Conservation (phyloP, 2,888 invertebrate species). For the Congeria kusceri region DNA sequence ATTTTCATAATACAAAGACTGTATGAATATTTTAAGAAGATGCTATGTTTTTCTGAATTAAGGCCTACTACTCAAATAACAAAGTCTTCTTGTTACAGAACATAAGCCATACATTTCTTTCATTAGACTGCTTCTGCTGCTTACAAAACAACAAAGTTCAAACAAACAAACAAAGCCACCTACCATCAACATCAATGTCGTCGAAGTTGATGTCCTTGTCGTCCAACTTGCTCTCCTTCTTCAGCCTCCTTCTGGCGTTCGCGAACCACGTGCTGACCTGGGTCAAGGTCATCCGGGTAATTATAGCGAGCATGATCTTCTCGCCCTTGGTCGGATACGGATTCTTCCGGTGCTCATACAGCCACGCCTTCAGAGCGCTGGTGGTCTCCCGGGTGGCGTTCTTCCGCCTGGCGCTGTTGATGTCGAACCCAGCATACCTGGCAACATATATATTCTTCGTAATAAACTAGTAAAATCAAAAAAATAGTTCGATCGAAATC, state of each 20-base stretch:
- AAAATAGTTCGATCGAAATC: no score
- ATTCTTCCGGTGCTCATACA: constrained; percentile 98
- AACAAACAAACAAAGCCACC: background rate
- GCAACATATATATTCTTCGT: no score
- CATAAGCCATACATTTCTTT: no score
- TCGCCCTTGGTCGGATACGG: constrained; percentile 98
- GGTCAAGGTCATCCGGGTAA: constrained; percentile 97
- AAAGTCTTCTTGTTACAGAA: no score
- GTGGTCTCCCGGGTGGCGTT: constrained; percentile 99
- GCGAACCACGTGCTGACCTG: constrained; percentile 98
- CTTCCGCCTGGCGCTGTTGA: constrained; percentile 94
- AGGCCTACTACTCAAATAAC: no score
- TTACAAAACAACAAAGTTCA: no score
- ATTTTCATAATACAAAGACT: no score
- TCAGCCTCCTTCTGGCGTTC: constrained; percentile 95
- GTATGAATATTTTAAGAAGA: no score
- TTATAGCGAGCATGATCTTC: constrained; percentile 97
- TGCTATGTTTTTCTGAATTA: no score
- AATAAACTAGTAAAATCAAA: no score
- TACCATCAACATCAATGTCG: constrained; percentile 61
- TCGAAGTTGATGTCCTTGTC: constrained; percentile 48
- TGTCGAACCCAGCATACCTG: constrained; percentile 87
- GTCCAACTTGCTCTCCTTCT: constrained; percentile 98
- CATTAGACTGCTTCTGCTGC: no score
- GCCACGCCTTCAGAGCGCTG: constrained; percentile 98